Conservation (phyloP, 30 jellyfish, hydroid and myxozoan genomes). For the Aurelia aurita region DNA sequence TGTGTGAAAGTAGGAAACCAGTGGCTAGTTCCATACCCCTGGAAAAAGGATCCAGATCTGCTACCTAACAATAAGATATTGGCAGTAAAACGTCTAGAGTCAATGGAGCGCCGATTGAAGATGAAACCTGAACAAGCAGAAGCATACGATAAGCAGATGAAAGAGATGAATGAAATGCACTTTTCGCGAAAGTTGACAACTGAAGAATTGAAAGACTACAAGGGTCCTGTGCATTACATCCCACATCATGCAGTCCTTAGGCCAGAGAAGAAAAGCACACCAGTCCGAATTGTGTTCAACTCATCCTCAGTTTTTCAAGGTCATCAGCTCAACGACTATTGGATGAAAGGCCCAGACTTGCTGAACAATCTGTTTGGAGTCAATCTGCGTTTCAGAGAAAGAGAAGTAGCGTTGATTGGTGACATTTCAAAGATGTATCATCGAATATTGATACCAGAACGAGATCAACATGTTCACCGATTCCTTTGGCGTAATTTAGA, state of each 20-base stretch:
- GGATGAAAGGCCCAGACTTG: constrained; percentile 85
- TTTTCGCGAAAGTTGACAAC: constrained; percentile 32
- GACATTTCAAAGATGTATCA: constrained; percentile 71
- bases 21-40: constrained; percentile 27
- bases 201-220: constrained; percentile 36
- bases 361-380: constrained; percentile 69
- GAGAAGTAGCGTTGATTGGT: constrained; percentile 40
- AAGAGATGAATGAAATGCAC: constrained; percentile 50
- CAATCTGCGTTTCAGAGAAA: constrained; percentile 67
- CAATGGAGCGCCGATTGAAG: constrained; percentile 14
- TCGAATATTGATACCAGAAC: constrained; percentile 40
- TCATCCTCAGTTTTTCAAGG: constrained; percentile 65
- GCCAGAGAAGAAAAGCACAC: constrained; percentile 62
- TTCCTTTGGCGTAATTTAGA: constrained; percentile 57
- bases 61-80: constrained; percentile 29
- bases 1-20: background rate
- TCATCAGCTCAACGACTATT: constrained; percentile 61
- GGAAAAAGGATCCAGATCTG: constrained; percentile 28
- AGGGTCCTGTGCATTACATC: constrained; percentile 74
- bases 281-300: constrained; percentile 73
- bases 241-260: constrained; percentile 66
- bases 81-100: background rate
- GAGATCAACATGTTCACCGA: constrained; percentile 69
- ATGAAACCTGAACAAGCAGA: constrained; percentile 50
- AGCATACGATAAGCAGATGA: constrained; percentile 59